A percentile compares a stretch with the other conserved stretches of the same genome.
Evolutionary conservation across 2,113 vertebrate species (phyloP).

Genomic region (Sisor rabdophorus): DNA sequence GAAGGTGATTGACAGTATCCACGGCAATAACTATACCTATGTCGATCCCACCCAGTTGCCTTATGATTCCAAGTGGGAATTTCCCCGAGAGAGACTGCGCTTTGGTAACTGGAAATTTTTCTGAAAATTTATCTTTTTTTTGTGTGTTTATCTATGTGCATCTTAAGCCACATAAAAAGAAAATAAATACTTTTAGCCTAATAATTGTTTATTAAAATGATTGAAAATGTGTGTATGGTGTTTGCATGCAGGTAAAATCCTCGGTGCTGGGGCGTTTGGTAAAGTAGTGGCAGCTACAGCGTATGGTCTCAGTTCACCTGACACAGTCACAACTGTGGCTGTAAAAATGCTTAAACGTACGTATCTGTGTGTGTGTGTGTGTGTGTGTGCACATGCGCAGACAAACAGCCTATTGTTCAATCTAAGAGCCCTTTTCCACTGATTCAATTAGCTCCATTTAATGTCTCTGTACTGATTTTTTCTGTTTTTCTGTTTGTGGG

Average conservation of each 20-base stretch:
- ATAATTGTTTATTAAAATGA: neutral
- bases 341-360: slow-evolving; percentile 99
- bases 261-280: slow-evolving; percentile 94
- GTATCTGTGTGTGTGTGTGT: slow-evolving; percentile 45
- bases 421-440: slow-evolving; percentile 1
- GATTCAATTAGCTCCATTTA: slow-evolving; percentile 13
- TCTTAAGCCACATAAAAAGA: neutral
- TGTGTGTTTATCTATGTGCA: neutral
- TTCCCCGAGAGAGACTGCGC: slow-evolving; percentile 90
- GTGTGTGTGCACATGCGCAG: slow-evolving; percentile 1
- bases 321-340: slow-evolving; percentile 84
- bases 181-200: neutral
- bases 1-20: slow-evolving; percentile 97
- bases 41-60: slow-evolving; percentile 95
- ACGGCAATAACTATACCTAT: slow-evolving; percentile 97
- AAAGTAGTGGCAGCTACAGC: slow-evolving; percentile 94
- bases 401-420: slow-evolving; percentile 6
- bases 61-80: slow-evolving; percentile 97
- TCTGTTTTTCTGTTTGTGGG: neutral
- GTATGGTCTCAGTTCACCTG: slow-evolving; percentile 86
- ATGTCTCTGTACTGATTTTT: slow-evolving; percentile 11
- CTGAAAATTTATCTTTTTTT: neutral
- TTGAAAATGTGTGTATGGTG: slow-evolving; percentile 20
- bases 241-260: slow-evolving; percentile 78
- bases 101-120: slow-evolving; percentile 78